These are phyloP conservation scores for Typhlichthys subterraneus DNA, from an alignment of 2,797 vertebrate genomes.

Conservation along the genomic window DNA sequence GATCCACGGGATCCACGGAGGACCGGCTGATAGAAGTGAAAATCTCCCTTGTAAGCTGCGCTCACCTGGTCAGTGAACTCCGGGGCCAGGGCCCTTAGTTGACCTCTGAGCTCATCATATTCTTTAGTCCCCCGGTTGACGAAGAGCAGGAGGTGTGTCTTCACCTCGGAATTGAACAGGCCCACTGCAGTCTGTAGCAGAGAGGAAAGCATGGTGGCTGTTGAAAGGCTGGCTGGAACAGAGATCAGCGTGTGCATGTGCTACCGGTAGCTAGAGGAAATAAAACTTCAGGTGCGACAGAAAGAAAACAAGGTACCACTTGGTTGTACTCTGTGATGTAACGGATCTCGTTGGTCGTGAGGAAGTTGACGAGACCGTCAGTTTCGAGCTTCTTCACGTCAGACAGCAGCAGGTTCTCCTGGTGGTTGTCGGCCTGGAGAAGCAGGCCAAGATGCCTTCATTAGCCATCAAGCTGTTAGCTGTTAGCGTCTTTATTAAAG, in stretches of 20 bases:
- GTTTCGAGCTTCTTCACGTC: slow-evolving; percentile 70
- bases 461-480: neutral
- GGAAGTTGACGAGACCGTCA: slow-evolving; percentile 81
- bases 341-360: slow-evolving; percentile 82
- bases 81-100: slow-evolving; percentile 73
- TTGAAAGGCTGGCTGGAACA: too few species aligned
- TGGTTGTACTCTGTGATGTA: slow-evolving; percentile 90
- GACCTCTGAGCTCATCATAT: slow-evolving; percentile 66
- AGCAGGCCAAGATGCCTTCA: slow-evolving; percentile 15
- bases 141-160: slow-evolving; percentile 87
- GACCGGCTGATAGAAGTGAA: neutral
- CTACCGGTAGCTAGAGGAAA: too few species aligned
- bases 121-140: slow-evolving; percentile 80
- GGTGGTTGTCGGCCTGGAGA: slow-evolving; percentile 83
- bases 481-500: neutral
- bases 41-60: neutral
- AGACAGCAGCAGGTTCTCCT: slow-evolving; percentile 75
- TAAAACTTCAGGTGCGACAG: neutral
- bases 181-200: slow-evolving; percentile 82
- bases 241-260: too few species aligned
- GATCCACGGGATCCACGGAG: neutral
- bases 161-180: slow-evolving; percentile 84
- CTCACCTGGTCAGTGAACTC: slow-evolving; percentile 77
- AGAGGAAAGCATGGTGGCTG: neutral
- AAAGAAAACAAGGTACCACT: slow-evolving; percentile 72